Percentiles rank a stretch among this genome's conserved stretches.
phyloP scores from a whole-genome alignment of 2,113 vertebrate species.

The Hippoglossus stenolepis region DNA sequence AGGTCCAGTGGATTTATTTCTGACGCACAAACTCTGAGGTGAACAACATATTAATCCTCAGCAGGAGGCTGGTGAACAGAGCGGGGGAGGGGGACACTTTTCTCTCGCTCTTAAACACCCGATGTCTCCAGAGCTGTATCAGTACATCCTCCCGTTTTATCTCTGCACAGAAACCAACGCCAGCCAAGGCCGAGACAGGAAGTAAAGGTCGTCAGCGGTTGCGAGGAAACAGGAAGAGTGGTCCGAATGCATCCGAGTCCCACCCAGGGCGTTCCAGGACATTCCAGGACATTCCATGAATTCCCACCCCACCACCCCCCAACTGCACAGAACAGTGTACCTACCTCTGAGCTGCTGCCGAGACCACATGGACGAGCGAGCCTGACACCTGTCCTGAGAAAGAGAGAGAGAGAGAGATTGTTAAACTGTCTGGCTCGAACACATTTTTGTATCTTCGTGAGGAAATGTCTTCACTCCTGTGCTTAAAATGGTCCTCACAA shows the following conservation, averaged over 20 bases:
- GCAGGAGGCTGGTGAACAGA: background rate
- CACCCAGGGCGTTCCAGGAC: conserved; percentile 65
- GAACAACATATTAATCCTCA: too few relatives aligned
- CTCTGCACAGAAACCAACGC: background rate
- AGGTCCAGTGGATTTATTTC: background rate
- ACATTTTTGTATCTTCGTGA: background rate
- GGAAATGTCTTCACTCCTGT: too few relatives aligned
- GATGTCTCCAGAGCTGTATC: background rate
- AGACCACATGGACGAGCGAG: conserved; percentile 16
- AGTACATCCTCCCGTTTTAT: background rate
- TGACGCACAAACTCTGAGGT: background rate
- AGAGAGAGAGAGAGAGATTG: conserved; percentile 41
- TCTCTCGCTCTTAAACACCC: background rate
- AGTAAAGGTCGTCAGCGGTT: conserved; percentile 29
- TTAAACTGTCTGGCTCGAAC: conserved; percentile 10
- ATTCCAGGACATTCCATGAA: conserved; percentile 69
- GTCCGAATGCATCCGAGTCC: conserved; percentile 10
- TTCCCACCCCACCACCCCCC: conserved; percentile 14
- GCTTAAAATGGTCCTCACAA: background rate
- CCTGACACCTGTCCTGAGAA: conserved; percentile 23
- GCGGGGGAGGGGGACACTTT: background rate
- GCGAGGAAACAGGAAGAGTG: conserved; percentile 62
- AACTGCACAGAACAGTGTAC: background rate
- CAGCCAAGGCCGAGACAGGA: conserved; percentile 39
- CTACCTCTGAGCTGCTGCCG: conserved; percentile 31